phyloP scores from a whole-genome alignment of 2,888 invertebrate species.

The Eurois occulta region DNA sequence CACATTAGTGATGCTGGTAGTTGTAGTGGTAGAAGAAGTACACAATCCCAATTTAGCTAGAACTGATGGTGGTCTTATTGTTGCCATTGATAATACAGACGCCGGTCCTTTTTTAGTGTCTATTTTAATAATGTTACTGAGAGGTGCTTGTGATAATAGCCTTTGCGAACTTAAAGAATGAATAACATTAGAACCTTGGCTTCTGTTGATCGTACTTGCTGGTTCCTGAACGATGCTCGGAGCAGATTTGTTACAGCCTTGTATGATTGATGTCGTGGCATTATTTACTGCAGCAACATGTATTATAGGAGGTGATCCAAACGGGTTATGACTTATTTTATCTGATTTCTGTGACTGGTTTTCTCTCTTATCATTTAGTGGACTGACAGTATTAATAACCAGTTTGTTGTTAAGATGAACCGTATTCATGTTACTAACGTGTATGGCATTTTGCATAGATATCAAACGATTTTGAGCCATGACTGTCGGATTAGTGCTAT shows the following conservation, averaged over 20 bases:
- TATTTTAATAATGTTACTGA: slow-evolving; percentile 81
- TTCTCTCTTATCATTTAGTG: slow-evolving; percentile 83
- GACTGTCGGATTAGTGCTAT: slow-evolving; percentile 82
- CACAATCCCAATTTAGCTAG: slow-evolving; percentile 81
- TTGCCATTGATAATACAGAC: slow-evolving; percentile 84
- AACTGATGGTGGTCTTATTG: slow-evolving; percentile 81
- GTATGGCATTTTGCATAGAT: slow-evolving; percentile 85
- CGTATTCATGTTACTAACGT: slow-evolving; percentile 80
- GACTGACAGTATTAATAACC: slow-evolving; percentile 79
- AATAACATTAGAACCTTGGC: slow-evolving; percentile 83
- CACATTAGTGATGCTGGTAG: slow-evolving; percentile 80
- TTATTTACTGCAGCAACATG: slow-evolving; percentile 82
- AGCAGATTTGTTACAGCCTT: slow-evolving; percentile 80
- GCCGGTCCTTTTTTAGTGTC: slow-evolving; percentile 81
- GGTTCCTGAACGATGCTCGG: slow-evolving; percentile 79
- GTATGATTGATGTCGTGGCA: slow-evolving; percentile 80
- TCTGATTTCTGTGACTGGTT: slow-evolving; percentile 79
- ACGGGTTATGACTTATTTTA: slow-evolving; percentile 77
- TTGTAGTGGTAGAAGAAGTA: slow-evolving; percentile 76
- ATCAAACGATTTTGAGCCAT: slow-evolving; percentile 87
- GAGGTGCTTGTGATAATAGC: slow-evolving; percentile 78
- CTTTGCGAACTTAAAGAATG: slow-evolving; percentile 84
- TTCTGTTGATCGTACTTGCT: slow-evolving; percentile 75
- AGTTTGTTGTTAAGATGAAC: slow-evolving; percentile 84
- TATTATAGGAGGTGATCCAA: slow-evolving; percentile 80